Base-by-base conservation (phyloP, 1,140 invertebrate genomes). In the Leguminivora glycinivorella region DNA sequence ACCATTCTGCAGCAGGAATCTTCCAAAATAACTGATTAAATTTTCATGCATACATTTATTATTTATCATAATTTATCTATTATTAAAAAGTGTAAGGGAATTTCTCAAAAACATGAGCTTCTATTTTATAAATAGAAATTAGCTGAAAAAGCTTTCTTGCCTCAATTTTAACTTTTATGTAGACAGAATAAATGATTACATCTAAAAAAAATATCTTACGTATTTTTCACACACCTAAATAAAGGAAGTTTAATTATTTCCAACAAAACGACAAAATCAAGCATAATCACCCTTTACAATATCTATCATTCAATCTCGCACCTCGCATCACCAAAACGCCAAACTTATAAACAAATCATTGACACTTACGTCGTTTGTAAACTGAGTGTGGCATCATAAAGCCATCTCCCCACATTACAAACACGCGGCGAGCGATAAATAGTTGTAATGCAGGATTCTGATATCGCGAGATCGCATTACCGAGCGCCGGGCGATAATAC, bases 381-480 rank as follows among this genome's bases (percentile, higher is more conserved):
- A 10, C 19, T 52, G 10, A 19, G 7, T 22, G 17, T 19, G 24
- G 1, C 26, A 2, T 31, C 58, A 63, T 31, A 26, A 26, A 63
- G 25, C 58, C 58, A 63, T 63, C 58, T 60, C 74, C 72, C 69
- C 68, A 80, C 78, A 82, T 82, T 83, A 80, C 67, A 47, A 26
- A 81, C 83, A 81, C 78, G 75, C 72, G 71, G 73, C 84, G 83
- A 85, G 73, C 84, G 83, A 85, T 90, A 88, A 89, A 89, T 82
- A 82, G 77, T 84, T 89, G 88, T 90, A 88, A 90, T 87, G 85
- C 84, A 85, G 78, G 83, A 80, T n/a, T 34, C 77, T 31, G 47
- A 76, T 75, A 78, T 78, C 75, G 75, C 60, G 17, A 56, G 26
- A 85, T 85, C 83, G 81, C 76, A 77, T 85, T 81, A 80, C 82